Conservation (phyloP, 2,888 invertebrate genomes). For the Sphaerophoria taeniata region DNA sequence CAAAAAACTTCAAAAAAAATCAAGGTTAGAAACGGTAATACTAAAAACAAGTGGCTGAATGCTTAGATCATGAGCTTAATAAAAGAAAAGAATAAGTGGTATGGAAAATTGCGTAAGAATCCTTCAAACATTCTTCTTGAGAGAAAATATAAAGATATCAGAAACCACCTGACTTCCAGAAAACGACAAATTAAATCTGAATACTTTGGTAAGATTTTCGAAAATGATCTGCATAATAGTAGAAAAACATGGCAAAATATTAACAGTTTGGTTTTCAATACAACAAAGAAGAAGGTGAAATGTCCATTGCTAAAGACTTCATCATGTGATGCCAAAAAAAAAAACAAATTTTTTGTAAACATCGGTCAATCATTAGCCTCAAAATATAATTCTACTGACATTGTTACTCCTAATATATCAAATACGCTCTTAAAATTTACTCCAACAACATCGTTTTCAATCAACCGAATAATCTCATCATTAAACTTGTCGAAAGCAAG, state of each 20-base stretch:
- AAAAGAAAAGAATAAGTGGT: neutral
- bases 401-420: neutral
- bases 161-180: too few relatives aligned
- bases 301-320: conserved; percentile 11
- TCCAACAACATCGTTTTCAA: neutral
- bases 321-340: neutral
- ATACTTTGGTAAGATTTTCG: neutral
- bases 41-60: neutral
- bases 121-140: neutral
- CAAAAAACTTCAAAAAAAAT: neutral
- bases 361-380: neutral
- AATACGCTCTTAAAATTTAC: neutral
- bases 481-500: too few relatives aligned
- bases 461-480: too few relatives aligned
- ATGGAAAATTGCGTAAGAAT: neutral
- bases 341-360: neutral
- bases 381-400: neutral
- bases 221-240: conserved; percentile 14
- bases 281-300: neutral
- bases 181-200: too few relatives aligned
- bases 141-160: too few relatives aligned
- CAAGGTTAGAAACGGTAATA: neutral
- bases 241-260: neutral
- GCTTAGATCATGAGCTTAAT: neutral
- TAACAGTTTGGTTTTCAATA: conserved; percentile 8